Conservation (phyloP, 2,888 invertebrate species). For the Ernsta delagoae region DNA sequence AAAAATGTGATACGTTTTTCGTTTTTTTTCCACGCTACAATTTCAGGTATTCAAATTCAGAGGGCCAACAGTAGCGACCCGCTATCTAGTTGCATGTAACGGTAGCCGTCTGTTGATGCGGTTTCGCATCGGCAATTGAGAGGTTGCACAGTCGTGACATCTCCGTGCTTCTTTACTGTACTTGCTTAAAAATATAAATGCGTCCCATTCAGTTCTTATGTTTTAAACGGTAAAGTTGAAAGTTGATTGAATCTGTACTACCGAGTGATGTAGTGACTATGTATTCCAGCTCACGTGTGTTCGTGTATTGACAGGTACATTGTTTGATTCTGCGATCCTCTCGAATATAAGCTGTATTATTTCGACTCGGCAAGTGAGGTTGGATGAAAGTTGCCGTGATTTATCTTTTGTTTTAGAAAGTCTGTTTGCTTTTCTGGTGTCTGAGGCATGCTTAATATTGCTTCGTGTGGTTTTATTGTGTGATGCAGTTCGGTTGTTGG, state of each 20-base stretch:
- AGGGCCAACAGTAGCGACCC: constrained; percentile 52
- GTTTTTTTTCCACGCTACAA: too few relatives aligned
- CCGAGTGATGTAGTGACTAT: constrained; percentile 13
- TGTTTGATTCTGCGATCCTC: constrained; percentile 40
- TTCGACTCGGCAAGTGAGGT: constrained; percentile 36
- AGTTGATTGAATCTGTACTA: background rate
- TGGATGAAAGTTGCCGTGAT: constrained; percentile 36
- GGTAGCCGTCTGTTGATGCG: constrained; percentile 73
- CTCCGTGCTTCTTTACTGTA: constrained; percentile 62
- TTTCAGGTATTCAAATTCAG: background rate
- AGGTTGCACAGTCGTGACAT: constrained; percentile 72
- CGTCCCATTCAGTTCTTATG: constrained; percentile 18
- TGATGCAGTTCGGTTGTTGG: constrained; percentile 9
- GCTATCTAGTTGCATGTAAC: constrained; percentile 60
- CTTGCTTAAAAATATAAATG: constrained; percentile 35
- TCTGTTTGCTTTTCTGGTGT: constrained; percentile 37
- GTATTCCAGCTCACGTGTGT: constrained; percentile 36
- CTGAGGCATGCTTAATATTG: constrained; percentile 23
- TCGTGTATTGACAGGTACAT: constrained; percentile 37
- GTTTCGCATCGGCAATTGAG: constrained; percentile 82
- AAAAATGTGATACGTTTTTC: too few relatives aligned
- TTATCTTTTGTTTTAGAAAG: constrained; percentile 38
- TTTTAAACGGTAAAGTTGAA: constrained; percentile 20
- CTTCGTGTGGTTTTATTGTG: constrained; percentile 21
- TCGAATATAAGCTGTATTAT: constrained; percentile 40